A percentile compares a stretch with the other conserved stretches of the same genome.
Conservation (phyloP, 2,888 invertebrate species). For the Marronus borbonicus region DNA sequence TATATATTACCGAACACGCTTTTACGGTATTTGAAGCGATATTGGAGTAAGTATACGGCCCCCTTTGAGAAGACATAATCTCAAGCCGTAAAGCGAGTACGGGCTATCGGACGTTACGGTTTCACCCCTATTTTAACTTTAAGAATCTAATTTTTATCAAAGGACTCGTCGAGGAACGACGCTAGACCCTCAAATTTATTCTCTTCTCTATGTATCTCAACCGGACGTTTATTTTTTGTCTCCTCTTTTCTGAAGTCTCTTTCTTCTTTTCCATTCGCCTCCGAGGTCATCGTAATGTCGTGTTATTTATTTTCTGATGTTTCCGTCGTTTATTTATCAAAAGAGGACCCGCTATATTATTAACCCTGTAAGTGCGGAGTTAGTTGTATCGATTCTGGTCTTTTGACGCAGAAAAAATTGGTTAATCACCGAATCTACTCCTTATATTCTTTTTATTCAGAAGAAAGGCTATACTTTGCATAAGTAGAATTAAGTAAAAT, state of each 20-base stretch:
- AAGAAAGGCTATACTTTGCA: too few species aligned
- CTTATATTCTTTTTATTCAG: too few species aligned
- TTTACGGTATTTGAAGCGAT: conserved; percentile 14
- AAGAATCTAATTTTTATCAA: conserved; percentile 47
- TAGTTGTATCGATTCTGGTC: too few species aligned
- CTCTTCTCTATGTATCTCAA: conserved; percentile 4
- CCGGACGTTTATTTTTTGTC: conserved; percentile 15
- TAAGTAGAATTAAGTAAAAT: too few species aligned
- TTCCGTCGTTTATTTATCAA: conserved; percentile 8
- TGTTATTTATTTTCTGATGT: conserved; percentile 12
- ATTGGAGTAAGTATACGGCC: conserved; percentile 32
- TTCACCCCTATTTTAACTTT: conserved; percentile 41
- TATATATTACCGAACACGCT: background rate
- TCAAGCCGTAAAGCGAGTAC: conserved; percentile 5
- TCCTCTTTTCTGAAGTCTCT: background rate
- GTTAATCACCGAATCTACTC: too few species aligned
- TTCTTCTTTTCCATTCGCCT: background rate
- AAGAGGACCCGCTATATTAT: background rate
- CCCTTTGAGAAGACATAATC: conserved; percentile 36
- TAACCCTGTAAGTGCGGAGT: too few species aligned
- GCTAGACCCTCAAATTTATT: conserved; percentile 15
- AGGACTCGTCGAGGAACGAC: background rate
- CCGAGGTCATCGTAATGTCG: background rate
- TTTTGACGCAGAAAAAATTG: too few species aligned
- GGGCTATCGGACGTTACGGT: conserved; percentile 23